A percentile compares a stretch with the other conserved stretches of the same genome.
phyloP scores from a whole-genome alignment of 2,888 invertebrate genomes.

The Hirtodrosophila confusa region DNA sequence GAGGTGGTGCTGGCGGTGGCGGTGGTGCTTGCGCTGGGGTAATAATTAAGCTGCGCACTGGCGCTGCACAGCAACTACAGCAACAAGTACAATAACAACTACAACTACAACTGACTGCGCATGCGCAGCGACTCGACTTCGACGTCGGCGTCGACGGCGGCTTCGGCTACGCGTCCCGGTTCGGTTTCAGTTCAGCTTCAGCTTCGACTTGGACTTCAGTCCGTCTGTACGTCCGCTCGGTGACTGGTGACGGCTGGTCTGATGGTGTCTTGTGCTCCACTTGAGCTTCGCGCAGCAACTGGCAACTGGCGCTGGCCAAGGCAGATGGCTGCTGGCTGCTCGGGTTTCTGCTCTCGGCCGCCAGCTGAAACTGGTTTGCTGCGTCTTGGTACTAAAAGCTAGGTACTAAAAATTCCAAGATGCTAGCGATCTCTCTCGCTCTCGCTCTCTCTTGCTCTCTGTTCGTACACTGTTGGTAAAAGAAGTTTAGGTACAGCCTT shows the following conservation, averaged over 20 bases:
- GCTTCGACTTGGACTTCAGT: conserved; percentile 11
- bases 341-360: conserved; percentile 19
- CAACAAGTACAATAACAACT: conserved; percentile 19
- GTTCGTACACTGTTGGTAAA: background rate
- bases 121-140: conserved; percentile 62
- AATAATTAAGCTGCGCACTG: conserved; percentile 75
- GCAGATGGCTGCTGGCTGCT: conserved; percentile 29
- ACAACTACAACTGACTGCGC: conserved; percentile 50
- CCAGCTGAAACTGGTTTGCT: conserved; percentile 47
- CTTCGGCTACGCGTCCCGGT: conserved; percentile 30
- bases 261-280: conserved; percentile 59
- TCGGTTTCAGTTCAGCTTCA: conserved; percentile 19
- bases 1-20: conserved; percentile 1
- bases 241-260: background rate
- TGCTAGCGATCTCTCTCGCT: conserved; percentile 30
- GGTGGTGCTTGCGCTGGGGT: conserved; percentile 19
- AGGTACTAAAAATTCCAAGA: conserved; percentile 62
- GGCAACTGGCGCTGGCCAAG: conserved; percentile 39
- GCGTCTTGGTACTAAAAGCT: conserved; percentile 41
- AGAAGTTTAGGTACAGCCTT: too few relatives aligned
- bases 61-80: conserved; percentile 43
- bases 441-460: conserved; percentile 11
- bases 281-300: conserved; percentile 76
- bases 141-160: conserved; percentile 16
- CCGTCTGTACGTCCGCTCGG: background rate